Evolutionary conservation across 1,140 invertebrate genomes (phyloP).

Genomic region (Formica selysi): DNA sequence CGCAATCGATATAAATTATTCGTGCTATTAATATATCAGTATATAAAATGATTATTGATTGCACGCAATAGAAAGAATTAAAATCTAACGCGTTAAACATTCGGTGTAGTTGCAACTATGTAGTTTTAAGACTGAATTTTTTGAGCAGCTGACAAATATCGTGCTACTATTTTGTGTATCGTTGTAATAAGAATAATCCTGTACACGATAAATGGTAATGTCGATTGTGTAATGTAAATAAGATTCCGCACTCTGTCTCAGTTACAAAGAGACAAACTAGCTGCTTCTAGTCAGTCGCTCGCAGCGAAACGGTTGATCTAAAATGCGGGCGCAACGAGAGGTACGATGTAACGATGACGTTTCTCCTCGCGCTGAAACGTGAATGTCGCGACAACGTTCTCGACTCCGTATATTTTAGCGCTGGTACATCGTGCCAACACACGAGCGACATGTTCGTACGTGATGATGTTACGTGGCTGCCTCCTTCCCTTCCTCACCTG

Average conservation of each 20-base stretch:
- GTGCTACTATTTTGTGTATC: background rate
- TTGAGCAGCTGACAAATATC: background rate
- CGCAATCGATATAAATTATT: background rate
- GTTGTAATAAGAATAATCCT: background rate
- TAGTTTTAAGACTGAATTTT: background rate
- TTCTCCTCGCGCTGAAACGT: conserved; percentile 65
- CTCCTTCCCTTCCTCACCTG: background rate
- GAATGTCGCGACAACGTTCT: conserved; percentile 74
- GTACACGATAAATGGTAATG: background rate
- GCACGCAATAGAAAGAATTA: background rate
- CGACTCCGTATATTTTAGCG: conserved; percentile 67
- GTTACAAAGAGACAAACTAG: conserved; percentile 11
- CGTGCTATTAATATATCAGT: background rate
- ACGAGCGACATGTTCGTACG: conserved; percentile 63
- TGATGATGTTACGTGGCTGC: conserved; percentile 52
- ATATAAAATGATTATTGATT: background rate
- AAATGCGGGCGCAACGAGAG: conserved; percentile 63
- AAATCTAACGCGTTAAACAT: background rate
- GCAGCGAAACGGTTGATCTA: conserved; percentile 62
- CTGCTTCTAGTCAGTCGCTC: background rate
- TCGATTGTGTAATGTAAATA: background rate
- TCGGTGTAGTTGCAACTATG: background rate
- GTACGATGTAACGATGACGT: conserved; percentile 63
- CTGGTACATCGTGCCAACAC: conserved; percentile 66
- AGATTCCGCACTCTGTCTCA: background rate